These are phyloP conservation scores for Apus apus DNA, from an alignment of 2,113 vertebrate species.

Conservation along the genomic window DNA sequence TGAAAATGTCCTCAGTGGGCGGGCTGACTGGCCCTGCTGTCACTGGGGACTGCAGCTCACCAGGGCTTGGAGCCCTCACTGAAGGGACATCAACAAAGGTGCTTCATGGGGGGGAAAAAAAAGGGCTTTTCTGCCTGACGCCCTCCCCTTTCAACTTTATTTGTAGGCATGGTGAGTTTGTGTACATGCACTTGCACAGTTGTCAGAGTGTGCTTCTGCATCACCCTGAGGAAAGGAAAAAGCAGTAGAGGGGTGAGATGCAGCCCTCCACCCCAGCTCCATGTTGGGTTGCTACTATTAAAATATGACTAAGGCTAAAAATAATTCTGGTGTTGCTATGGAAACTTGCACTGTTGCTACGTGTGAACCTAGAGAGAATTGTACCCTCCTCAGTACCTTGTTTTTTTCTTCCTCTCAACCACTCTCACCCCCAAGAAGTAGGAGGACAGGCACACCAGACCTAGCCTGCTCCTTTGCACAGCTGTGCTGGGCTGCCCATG, in stretches of 20 bases:
- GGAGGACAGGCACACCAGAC: not conserved
- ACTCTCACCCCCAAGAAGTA: not conserved
- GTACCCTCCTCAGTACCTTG: constrained; percentile 66
- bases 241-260: not conserved
- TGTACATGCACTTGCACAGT: no score
- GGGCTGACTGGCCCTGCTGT: not conserved
- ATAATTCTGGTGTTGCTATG: constrained; percentile 81
- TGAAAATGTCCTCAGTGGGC: not conserved
- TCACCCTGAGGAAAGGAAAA: not conserved
- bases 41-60: not conserved
- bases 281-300: constrained; percentile 70
- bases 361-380: constrained; percentile 75
- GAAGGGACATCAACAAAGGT: not conserved
- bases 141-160: not conserved
- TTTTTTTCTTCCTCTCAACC: constrained; percentile 68
- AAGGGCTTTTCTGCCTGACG: not conserved
- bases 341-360: constrained; percentile 80
- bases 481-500: not conserved
- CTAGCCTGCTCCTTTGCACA: not conserved
- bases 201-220: not conserved
- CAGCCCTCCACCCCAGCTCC: constrained; percentile 51
- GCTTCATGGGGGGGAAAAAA: accelerated
- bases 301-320: constrained; percentile 78
- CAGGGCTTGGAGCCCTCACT: not conserved
- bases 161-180: not conserved